A percentile compares a stretch with the other conserved stretches of the same genome.
phyloP scores from a whole-genome alignment of 2,113 vertebrate genomes.

The Arizona elegans region DNA sequence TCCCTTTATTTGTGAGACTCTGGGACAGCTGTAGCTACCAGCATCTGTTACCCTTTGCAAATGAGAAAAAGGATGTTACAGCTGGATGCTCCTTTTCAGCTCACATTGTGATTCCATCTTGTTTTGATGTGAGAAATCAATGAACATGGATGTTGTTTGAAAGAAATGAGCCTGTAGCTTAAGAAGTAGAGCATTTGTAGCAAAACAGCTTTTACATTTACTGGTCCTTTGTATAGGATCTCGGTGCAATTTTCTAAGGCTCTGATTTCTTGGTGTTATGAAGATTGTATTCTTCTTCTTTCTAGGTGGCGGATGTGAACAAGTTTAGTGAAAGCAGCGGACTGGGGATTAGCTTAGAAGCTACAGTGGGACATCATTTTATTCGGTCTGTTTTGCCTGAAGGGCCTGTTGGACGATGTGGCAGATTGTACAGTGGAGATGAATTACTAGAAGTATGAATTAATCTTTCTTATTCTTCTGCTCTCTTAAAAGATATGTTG shows the following conservation, averaged over 20 bases:
- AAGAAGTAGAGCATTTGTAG: not conserved
- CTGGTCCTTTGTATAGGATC: not conserved
- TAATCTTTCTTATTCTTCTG: not conserved
- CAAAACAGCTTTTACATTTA: not conserved
- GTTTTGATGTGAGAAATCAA: conserved; percentile 23
- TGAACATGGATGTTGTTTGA: not conserved
- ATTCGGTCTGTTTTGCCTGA: conserved; percentile 93
- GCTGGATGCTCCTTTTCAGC: conserved; percentile 14
- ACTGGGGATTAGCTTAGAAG: conserved; percentile 93
- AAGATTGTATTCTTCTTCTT: conserved; percentile 20
- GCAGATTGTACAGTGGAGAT: conserved; percentile 90
- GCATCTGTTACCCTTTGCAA: not conserved
- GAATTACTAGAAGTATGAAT: conserved; percentile 88
- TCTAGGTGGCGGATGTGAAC: conserved; percentile 87
- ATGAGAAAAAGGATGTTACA: conserved; percentile 10
- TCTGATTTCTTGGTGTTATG: not conserved
- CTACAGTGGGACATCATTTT: conserved; percentile 87
- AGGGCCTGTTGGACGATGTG: conserved; percentile 89
- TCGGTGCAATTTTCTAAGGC: not conserved
- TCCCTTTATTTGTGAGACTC: not conserved
- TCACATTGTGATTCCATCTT: conserved; percentile 6
- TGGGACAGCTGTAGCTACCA: conserved; percentile 5
- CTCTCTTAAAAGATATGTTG: not conserved
- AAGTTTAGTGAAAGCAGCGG: conserved; percentile 93
- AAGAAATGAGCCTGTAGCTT: conserved; percentile 2